Evolutionary conservation across 1,140 invertebrate species (phyloP).

Genomic region (Cydia fagiglandana): DNA sequence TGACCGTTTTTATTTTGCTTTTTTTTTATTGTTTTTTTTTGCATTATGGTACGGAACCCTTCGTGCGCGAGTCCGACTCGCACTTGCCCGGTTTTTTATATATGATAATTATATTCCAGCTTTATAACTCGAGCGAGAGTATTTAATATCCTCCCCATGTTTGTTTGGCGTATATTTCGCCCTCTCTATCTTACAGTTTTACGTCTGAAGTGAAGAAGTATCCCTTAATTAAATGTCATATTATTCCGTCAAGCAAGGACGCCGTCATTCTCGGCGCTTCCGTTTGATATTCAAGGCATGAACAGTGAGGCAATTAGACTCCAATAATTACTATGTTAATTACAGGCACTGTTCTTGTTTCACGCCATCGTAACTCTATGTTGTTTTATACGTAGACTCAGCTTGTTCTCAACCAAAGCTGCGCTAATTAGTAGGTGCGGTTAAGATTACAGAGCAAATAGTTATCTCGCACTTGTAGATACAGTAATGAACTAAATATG

Average conservation of each 20-base stretch:
- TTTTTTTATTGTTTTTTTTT: no score
- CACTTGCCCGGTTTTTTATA: no score
- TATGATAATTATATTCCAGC: no score
- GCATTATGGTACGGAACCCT: no score
- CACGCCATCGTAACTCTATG: conserved; percentile 59
- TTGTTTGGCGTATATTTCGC: background rate
- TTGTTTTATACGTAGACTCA: conserved; percentile 69
- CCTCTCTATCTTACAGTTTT: background rate
- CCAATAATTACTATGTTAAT: conserved; percentile 76
- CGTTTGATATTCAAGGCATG: conserved; percentile 69
- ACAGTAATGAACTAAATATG: no score
- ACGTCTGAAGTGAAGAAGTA: conserved; percentile 27
- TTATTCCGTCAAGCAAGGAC: conserved; percentile 42
- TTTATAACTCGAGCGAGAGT: background rate
- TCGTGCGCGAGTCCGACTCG: no score
- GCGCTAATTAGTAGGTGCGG: conserved; percentile 59
- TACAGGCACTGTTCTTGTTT: conserved; percentile 67
- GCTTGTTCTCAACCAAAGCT: conserved; percentile 53
- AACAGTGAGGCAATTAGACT: conserved; percentile 70
- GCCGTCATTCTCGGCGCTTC: conserved; percentile 47
- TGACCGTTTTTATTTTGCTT: no score
- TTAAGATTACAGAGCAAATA: conserved; percentile 53
- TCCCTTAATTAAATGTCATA: conserved; percentile 53
- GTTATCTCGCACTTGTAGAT: background rate
- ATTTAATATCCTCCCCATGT: background rate